Conservation (phyloP, 2,797 vertebrate species). For the Lindbergichthys nudifrons region DNA sequence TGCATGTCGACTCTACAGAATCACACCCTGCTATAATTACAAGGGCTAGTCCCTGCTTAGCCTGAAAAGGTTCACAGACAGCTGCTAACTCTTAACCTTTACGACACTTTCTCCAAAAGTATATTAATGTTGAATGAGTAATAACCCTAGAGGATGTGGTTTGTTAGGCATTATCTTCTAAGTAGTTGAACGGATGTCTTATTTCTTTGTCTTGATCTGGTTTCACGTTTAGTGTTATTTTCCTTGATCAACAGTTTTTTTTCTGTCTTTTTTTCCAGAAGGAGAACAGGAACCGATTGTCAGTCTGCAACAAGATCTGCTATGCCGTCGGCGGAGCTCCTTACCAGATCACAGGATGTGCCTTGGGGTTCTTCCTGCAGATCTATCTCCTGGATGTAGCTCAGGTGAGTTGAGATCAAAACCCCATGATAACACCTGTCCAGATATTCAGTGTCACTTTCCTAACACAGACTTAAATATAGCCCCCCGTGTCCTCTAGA, state of each 20-base stretch:
- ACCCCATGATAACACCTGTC: not conserved
- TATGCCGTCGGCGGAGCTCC: conserved; percentile 95
- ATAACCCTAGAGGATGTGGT: not conserved
- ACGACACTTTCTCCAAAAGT: conserved; percentile 14
- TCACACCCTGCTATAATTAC: conserved; percentile 24
- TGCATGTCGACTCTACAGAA: not conserved
- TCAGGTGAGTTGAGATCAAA: conserved; percentile 85
- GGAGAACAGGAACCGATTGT: conserved; percentile 82
- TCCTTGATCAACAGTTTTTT: not conserved
- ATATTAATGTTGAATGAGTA: not conserved
- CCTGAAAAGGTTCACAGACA: not conserved
- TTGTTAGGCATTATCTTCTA: not conserved
- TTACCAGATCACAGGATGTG: conserved; percentile 97
- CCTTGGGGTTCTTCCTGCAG: conserved; percentile 96
- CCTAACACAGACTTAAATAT: conserved; percentile 24
- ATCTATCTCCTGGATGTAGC: conserved; percentile 96
- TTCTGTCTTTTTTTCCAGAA: conserved; percentile 47
- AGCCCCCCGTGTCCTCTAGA: not conserved
- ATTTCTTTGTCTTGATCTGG: not conserved
- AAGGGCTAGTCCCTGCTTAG: not conserved
- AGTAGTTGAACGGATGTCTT: not conserved
- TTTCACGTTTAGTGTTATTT: not conserved
- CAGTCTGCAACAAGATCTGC: conserved; percentile 94
- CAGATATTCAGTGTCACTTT: not conserved
- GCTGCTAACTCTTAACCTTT: conserved; percentile 5